Percentiles rank a stretch among this genome's conserved stretches.
These are phyloP conservation scores for Semibalanus balanoides DNA, from an alignment of 1,140 invertebrate genomes.

Conservation along the genomic window DNA sequence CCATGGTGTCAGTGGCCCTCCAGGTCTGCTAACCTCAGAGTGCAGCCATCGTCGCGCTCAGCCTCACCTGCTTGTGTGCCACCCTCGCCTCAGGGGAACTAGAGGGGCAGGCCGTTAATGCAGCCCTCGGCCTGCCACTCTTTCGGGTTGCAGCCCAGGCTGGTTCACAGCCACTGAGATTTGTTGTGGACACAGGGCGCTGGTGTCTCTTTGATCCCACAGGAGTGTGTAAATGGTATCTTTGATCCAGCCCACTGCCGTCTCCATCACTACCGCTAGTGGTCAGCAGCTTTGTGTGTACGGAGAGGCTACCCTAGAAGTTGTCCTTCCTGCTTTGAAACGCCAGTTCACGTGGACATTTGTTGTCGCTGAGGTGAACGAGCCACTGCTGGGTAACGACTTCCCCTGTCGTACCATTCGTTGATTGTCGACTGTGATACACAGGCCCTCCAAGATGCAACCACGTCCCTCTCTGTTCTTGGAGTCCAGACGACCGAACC, in stretches of 20 bases:
- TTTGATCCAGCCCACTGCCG: background rate
- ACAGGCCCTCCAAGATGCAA: slow-evolving; percentile 1
- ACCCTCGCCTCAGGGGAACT: background rate
- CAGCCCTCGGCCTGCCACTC: background rate
- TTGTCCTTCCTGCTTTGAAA: background rate
- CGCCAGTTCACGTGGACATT: slow-evolving; percentile 12
- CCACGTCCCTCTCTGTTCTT: background rate
- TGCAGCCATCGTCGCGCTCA: background rate
- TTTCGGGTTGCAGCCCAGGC: background rate
- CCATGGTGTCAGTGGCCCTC: background rate
- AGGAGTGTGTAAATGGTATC: background rate
- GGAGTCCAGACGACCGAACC: background rate
- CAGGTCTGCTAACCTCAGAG: background rate
- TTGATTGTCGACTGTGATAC: slow-evolving; percentile 10
- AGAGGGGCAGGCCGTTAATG: background rate
- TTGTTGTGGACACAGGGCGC: background rate
- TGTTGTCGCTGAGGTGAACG: slow-evolving; percentile 10
- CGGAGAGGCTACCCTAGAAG: background rate
- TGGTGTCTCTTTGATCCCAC: background rate
- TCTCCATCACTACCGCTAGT: background rate
- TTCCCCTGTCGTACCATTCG: slow-evolving; percentile 11
- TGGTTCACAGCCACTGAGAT: background rate
- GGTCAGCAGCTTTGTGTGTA: background rate
- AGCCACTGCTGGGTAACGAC: slow-evolving; percentile 14
- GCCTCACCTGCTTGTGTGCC: background rate